Conservation (phyloP, 2,888 invertebrate species). For the Augiades crinisus region DNA sequence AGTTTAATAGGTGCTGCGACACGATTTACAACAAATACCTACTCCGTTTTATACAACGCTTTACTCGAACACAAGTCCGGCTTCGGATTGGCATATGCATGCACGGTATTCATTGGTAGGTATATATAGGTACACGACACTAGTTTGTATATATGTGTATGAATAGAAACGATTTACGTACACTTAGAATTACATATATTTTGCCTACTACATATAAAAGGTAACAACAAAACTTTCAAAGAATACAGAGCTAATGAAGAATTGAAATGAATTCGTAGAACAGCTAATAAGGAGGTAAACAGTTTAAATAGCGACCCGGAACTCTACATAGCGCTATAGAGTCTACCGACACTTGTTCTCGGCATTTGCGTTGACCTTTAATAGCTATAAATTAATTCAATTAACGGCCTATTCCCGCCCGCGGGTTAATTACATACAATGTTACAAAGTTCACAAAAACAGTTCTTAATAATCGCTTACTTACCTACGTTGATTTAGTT, state of each 20-base stretch:
- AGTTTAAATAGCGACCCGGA: neutral
- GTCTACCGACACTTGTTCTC: neutral
- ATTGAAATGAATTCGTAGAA: too few species aligned
- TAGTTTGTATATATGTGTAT: too few species aligned
- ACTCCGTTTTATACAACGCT: slow-evolving; percentile 4
- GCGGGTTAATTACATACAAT: neutral
- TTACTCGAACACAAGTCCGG: neutral
- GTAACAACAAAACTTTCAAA: too few species aligned
- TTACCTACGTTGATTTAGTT: too few species aligned
- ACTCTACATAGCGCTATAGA: neutral
- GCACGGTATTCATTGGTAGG: too few species aligned
- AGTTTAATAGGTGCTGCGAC: slow-evolving; percentile 20
- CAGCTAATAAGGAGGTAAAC: too few species aligned
- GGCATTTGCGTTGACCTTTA: slow-evolving; percentile 5
- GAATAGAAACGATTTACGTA: too few species aligned
- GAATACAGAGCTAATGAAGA: too few species aligned
- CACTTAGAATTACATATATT: too few species aligned
- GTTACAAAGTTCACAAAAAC: neutral
- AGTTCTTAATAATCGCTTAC: too few species aligned
- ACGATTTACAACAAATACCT: slow-evolving; percentile 24
- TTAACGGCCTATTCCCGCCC: slow-evolving; percentile 1
- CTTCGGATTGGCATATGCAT: slow-evolving; percentile 4
- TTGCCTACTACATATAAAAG: too few species aligned
- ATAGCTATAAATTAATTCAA: slow-evolving; percentile 2
- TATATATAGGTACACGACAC: too few species aligned